These are phyloP conservation scores for Blomia tropicalis DNA, from an alignment of 2,888 invertebrate genomes.

Conservation along the genomic window DNA sequence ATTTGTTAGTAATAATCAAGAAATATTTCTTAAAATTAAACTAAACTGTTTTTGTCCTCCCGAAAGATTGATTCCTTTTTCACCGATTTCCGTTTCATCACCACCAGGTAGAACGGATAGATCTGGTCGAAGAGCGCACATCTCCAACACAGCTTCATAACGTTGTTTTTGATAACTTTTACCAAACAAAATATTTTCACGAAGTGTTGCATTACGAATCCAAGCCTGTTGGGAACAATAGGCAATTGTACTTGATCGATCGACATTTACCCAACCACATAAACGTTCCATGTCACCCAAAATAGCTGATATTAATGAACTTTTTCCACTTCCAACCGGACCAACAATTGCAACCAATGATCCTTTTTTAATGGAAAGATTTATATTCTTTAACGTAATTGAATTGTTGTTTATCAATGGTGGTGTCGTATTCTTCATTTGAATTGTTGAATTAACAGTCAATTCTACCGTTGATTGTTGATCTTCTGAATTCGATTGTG, in stretches of 20 bases:
- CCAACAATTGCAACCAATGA: slow-evolving; percentile 28
- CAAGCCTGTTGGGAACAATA: slow-evolving; percentile 91
- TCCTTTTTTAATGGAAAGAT: slow-evolving; percentile 23
- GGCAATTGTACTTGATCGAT: slow-evolving; percentile 41
- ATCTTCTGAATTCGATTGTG: background rate
- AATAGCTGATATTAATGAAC: slow-evolving; percentile 38
- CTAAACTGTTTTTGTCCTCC: slow-evolving; percentile 18
- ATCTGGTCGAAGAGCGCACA: slow-evolving; percentile 32
- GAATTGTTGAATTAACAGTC: slow-evolving; percentile 28
- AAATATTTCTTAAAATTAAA: background rate
- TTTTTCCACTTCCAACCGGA: slow-evolving; percentile 35
- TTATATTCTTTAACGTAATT: slow-evolving; percentile 22
- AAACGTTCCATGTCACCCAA: slow-evolving; percentile 40
- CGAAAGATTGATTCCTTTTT: slow-evolving; percentile 18
- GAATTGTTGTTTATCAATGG: too few relatives aligned
- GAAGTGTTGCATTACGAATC: slow-evolving; percentile 89
- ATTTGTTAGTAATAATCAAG: slow-evolving; percentile 41
- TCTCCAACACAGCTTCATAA: slow-evolving; percentile 27
- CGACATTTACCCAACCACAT: slow-evolving; percentile 31
- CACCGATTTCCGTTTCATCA: slow-evolving; percentile 51
- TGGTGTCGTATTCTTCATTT: background rate
- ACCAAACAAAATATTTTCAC: slow-evolving; percentile 84
- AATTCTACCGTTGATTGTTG: slow-evolving; percentile 25
- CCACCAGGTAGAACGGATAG: slow-evolving; percentile 25
- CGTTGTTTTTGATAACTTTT: slow-evolving; percentile 48